phyloP scores from a whole-genome alignment of 1,140 invertebrate species.

The Sitodiplosis mosellana region DNA sequence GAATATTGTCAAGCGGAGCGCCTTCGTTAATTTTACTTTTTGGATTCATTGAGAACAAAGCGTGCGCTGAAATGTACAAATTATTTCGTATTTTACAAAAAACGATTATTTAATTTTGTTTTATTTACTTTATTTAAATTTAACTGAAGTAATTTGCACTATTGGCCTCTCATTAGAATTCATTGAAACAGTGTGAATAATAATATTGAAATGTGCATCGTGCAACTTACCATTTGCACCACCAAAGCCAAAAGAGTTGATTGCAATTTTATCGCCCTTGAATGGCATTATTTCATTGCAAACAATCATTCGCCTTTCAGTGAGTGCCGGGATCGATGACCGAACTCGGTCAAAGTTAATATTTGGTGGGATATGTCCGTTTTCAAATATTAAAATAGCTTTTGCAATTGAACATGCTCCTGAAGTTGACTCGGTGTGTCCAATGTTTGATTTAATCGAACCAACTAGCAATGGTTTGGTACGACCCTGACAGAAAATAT shows the following conservation, averaged over 20 bases:
- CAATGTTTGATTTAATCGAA: conserved; percentile 84
- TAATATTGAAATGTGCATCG: no score
- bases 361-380: conserved; percentile 56
- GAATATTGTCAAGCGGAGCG: conserved; percentile 29
- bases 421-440: conserved; percentile 80
- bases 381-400: conserved; percentile 54
- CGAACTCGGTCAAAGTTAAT: conserved; percentile 57
- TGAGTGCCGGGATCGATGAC: conserved; percentile 48
- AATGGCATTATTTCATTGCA: conserved; percentile 44
- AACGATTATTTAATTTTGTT: no score
- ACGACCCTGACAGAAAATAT: conserved; percentile 53
- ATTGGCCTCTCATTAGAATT: no score
- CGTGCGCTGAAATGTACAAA: conserved; percentile 45
- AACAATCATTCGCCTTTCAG: conserved; percentile 47
- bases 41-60: conserved; percentile 39
- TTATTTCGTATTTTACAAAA: no score
- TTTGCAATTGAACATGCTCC: conserved; percentile 72
- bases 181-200: no score
- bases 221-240: conserved; percentile 28
- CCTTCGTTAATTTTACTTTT: conserved; percentile 32
- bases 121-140: no score
- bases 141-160: no score
- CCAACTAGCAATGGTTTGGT: conserved; percentile 59
- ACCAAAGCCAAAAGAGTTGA: conserved; percentile 76
- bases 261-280: conserved; percentile 37